These are phyloP conservation scores for Hippocampus kuda DNA, from an alignment of 2,797 vertebrate species.

Conservation along the genomic window DNA sequence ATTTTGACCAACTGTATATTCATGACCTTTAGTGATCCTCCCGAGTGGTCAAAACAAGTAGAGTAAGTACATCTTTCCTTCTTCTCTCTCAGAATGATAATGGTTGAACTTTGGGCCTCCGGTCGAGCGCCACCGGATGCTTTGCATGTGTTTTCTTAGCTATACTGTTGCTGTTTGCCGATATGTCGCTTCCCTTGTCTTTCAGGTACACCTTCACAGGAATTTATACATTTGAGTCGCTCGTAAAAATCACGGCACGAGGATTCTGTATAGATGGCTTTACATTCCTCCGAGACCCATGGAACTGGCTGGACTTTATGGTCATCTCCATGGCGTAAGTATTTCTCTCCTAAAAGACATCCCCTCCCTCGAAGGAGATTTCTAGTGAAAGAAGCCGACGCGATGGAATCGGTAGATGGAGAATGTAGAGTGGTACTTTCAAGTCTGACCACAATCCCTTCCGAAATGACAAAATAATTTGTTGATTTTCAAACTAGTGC, in stretches of 20 bases:
- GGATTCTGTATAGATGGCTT: slow-evolving; percentile 99
- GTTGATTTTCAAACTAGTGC: not conserved
- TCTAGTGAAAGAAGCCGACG: not conserved
- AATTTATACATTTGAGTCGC: slow-evolving; percentile 98
- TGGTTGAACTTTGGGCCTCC: not conserved
- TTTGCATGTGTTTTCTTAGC: not conserved
- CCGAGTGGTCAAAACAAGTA: slow-evolving; percentile 99
- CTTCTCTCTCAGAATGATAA: slow-evolving; percentile 4
- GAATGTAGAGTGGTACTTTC: not conserved
- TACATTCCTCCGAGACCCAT: slow-evolving; percentile 95
- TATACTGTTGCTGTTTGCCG: not conserved
- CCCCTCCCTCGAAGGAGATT: not conserved
- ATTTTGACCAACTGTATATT: slow-evolving; percentile 99
- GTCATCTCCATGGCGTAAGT: slow-evolving; percentile 98
- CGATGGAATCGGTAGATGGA: slow-evolving; percentile 4
- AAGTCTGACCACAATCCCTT: not conserved
- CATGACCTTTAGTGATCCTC: slow-evolving; percentile 99
- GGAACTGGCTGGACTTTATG: slow-evolving; percentile 99
- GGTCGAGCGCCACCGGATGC: not conserved
- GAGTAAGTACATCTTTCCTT: slow-evolving; percentile 80
- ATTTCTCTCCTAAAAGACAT: not conserved
- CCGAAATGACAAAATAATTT: not conserved
- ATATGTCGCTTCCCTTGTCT: slow-evolving; percentile 37
- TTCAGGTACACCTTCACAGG: slow-evolving; percentile 97
- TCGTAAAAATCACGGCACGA: slow-evolving; percentile 96